Base-by-base conservation (phyloP, 2,797 vertebrate species). In the Tragelaphus oryx region DNA sequence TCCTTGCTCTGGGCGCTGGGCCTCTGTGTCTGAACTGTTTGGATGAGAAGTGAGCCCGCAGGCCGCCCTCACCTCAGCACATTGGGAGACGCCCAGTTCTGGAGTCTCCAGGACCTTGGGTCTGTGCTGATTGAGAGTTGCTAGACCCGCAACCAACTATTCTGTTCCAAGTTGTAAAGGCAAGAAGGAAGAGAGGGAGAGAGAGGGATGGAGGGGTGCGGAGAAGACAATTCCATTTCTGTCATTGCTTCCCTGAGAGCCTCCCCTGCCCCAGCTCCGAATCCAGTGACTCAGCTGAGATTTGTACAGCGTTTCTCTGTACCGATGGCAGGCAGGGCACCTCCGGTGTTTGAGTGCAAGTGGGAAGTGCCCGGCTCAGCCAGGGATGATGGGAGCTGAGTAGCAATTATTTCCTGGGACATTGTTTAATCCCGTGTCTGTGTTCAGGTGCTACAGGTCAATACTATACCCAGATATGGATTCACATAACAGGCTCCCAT, bases 321-420 rank as follows among this genome's bases (percentile, higher is more conserved):
- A 5, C 55, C 18, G 6, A 4, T 0, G 41, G 46, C n/a, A 5
- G 57, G 41, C 57, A 14, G 33, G 62, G 83, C 50, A 4, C 7
- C 3, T 4, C 71, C 11, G 0, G 41, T 14, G 2, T 57, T 30
- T 62, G 28, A 2, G 78, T 37, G 6, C 60, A 46, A 12, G 50
- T 55, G 46, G 1, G 4, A 0, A 6, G 4, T 5, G 33, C 30
- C 33, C 1, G 0, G 22, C 92, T 22, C 5, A 33, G 4, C 1
- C 2, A 0, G 0, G 22, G 90, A 37, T 30, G 26, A 30, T 4
- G 50, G 48, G 62, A 22, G 3, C 26, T 1, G 13, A 18, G n/a
- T 44, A 2, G 22, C 7, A 48, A 4, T 11, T 28, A 89, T 26
- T 94, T 55, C 83, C 93, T 0, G 54, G 1, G 68, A 59, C 79